Evolutionary conservation across 2,888 invertebrate species (phyloP), one percentile per base, ranked within the genome.

Genomic region (Allacma fusca): DNA sequence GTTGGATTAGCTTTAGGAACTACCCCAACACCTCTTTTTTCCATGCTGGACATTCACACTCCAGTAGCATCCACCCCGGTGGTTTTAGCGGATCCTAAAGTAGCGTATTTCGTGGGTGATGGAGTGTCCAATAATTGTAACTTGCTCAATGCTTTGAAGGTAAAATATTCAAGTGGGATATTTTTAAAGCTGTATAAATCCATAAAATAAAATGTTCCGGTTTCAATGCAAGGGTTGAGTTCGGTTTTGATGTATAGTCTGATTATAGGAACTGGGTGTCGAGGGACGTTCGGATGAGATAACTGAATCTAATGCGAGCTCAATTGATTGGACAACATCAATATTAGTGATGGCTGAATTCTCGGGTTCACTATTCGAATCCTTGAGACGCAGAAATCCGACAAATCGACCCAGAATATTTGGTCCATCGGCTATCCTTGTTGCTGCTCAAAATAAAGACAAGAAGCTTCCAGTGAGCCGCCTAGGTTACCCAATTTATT

Each of bases 301-400:
- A 16, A 64, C 62, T 7, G 82, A 82, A 57, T 71, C 77, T 13
- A 75, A 77, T 44, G 75, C 77, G 0, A 78, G 77, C 44, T 74
- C 76, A 2, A 73, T 77, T 34, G 83, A 83, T 21, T 75, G 74
- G 57, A 69, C 78, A 1, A 65, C 79, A 0, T 76, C 81, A 0
- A 80, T 84, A 23, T 74, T 83, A 44, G 70, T 84, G 23, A 83
- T 83, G 77, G 80, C 80, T 44, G 82, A 84, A 28, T 84, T 84
- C 75, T 57, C 70, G 19, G 82, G 84, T 24, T 43, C 75, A 19
- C 64, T 82, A 23, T 84, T 84, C 80, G 84, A 84, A 40, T 70
- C 75, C 1, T 43, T 83, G 24, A 79, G 82, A 34, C 80, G 77
- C 24, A 75, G 67, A 26, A 67, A 73, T 40, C 78, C 34, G 57